Base-by-base conservation (phyloP, 53 echinoderm and acorn worm species). In the Arbacia lixula region DNA sequence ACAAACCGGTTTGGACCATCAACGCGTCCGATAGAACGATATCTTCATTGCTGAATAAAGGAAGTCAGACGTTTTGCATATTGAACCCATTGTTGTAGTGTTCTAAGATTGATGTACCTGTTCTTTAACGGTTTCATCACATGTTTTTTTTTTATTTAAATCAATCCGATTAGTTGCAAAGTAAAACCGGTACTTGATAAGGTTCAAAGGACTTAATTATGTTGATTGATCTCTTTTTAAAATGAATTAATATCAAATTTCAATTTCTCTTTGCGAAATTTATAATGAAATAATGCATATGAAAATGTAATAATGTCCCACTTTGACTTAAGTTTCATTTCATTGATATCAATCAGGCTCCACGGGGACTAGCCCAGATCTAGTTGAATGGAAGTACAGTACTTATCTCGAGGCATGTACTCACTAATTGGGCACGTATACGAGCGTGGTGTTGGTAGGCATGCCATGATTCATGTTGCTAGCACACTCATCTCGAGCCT, bases 371-470 rank as follows among this genome's bases (percentile, higher is more conserved):
- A 46, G 8, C 46, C 46, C 46, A 14, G 46, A 46, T 46, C 46
- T 46, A 46, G 46, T 46, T 14, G 46, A 46, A 46, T 46, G 46
- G 8, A 46, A 46, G 46, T 14, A 46, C 14, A 46, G n/a, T n/a
- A n/a, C n/a, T n/a, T n/a, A n/a, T n/a, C n/a, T n/a, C n/a, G n/a
- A n/a, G n/a, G n/a, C n/a, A n/a, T n/a, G n/a, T 6, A 88, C 84
- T 51, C 74, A 88, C 89, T 54, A 84, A 43, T 39, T 66, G 12
- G 63, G 58, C 32, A 88, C 65, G 38, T 84, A 84, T 24, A 84
- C 89, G 28, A 88, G 54, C 5, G 84, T 75, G 31, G 84, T 29
- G 14, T 88, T 61, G 58, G 58, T 75, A 2, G 75, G 5, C 17
- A n/a, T 52, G 53, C 75, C 75, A 53, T 75, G 55, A 25, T 75